Evolutionary conservation across 2,888 invertebrate species (phyloP).

Genomic region (Saturnia pavonia): DNA sequence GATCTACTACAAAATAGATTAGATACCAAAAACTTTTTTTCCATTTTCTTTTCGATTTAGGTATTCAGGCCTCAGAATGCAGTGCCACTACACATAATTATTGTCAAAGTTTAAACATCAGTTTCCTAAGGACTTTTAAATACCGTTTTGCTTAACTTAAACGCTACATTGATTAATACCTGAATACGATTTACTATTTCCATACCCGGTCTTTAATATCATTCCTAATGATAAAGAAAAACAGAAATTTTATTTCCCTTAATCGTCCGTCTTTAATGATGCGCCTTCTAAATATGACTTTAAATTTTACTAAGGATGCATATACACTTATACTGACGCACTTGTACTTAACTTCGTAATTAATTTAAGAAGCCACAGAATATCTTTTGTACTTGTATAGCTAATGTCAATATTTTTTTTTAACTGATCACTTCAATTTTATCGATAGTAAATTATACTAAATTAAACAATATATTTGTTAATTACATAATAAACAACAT

Average conservation of each 20-base stretch:
- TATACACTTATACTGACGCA: too few species aligned
- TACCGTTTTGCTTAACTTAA: too few species aligned
- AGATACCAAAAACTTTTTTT: too few species aligned
- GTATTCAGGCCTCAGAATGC: too few species aligned
- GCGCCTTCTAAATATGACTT: constrained; percentile 13
- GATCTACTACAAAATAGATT: too few species aligned
- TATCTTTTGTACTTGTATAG: not conserved
- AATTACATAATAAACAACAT: not conserved
- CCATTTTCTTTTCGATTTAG: too few species aligned
- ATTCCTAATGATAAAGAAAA: not conserved
- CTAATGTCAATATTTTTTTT: not conserved
- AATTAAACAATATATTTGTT: not conserved
- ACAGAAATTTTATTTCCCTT: not conserved
- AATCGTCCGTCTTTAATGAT: constrained; percentile 39
- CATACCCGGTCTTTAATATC: not conserved
- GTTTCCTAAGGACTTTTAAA: too few species aligned
- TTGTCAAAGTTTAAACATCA: too few species aligned
- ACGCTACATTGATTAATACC: too few species aligned
- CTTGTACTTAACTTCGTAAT: not conserved
- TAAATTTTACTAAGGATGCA: constrained; percentile 1
- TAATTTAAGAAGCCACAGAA: not conserved
- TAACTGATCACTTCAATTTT: not conserved
- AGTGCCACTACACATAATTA: too few species aligned
- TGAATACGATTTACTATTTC: too few species aligned
- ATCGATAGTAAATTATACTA: not conserved